phyloP scores from a whole-genome alignment of 2,113 vertebrate genomes.

The Pyrgilauda ruficollis region DNA sequence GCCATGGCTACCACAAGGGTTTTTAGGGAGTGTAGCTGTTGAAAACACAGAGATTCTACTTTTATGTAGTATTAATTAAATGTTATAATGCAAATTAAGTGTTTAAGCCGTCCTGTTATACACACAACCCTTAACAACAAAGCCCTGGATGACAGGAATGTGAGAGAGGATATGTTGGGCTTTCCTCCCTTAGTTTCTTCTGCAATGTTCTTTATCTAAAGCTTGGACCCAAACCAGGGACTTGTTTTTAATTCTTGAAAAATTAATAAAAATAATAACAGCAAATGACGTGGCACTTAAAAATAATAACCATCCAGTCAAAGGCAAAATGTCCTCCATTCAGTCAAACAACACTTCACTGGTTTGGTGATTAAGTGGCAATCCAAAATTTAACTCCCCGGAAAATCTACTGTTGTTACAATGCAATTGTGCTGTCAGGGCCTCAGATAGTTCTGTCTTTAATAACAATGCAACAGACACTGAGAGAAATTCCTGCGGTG shows the following conservation, averaged over 20 bases:
- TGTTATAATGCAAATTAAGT: not conserved
- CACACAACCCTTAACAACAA: not conserved
- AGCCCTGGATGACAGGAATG: not conserved
- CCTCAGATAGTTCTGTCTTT: slow-evolving; percentile 29
- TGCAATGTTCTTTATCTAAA: not conserved
- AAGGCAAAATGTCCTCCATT: slow-evolving; percentile 8
- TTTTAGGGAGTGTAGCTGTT: not conserved
- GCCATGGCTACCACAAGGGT: not conserved
- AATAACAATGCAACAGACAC: slow-evolving; percentile 50
- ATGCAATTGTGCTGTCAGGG: slow-evolving; percentile 34
- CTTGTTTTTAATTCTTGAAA: slow-evolving; percentile 1
- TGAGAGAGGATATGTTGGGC: not conserved
- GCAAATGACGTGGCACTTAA: not conserved
- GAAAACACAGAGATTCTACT: not conserved
- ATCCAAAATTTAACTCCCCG: slow-evolving; percentile 35
- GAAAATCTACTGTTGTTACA: slow-evolving; percentile 18
- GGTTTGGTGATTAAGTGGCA: slow-evolving; percentile 3
- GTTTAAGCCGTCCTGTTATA: not conserved
- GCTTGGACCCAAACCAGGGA: not conserved
- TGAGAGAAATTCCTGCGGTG: slow-evolving; percentile 56
- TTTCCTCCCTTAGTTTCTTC: not conserved
- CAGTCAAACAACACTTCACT: not conserved
- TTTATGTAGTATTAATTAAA: not conserved
- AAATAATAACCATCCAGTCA: not conserved
- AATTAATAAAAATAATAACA: not conserved